Base-by-base conservation (phyloP, 2,797 vertebrate genomes). In the Margarornis squamiger region DNA sequence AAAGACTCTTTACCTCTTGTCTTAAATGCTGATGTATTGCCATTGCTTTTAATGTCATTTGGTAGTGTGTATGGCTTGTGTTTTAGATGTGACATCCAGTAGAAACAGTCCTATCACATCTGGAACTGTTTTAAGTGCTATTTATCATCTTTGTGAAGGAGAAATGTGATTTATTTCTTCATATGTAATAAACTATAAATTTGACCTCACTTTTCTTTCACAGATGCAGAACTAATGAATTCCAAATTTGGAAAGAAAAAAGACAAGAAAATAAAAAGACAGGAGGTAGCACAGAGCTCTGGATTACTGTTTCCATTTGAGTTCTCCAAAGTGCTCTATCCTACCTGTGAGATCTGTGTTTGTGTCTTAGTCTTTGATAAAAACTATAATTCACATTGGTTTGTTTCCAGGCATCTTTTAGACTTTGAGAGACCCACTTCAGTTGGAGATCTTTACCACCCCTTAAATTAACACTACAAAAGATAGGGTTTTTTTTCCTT, bases 81-180 rank as follows among this genome's bases (percentile, higher is more conserved):
- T 18, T 93, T 88, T 76, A 91, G 91, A 81, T 75, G 72, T 54
- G 39, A 77, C 86, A 81, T 68, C 66, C 73, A 77, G 76, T 62
- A 95, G 90, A 90, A 94, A 81, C 49, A 84, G 55, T 72, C 62
- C 65, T 94, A 9, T 66, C 45, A 14, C 62, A 86, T 66, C 73
- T 90, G 62, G 68, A 95, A 90, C 17, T 66, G 70, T 26, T 93
- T 71, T 36, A 96, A 88, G 54, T 94, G 80, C 70, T 46, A 43
- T 75, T 84, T 92, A 75, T 84, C 43, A 71, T 30, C 38, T 78
- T 63, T 78, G n/a, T 88, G 88, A 90, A 81, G 73, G 82, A 83
- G 18, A 84, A 92, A 81, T 7, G 12, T 18, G 4, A 72, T 59
- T 91, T 90, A 72, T 80, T 94, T 48, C 66, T 92, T 92, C 62